phyloP scores from a whole-genome alignment of 2,113 vertebrate species.

The Paradoxurus hermaphroditus region DNA sequence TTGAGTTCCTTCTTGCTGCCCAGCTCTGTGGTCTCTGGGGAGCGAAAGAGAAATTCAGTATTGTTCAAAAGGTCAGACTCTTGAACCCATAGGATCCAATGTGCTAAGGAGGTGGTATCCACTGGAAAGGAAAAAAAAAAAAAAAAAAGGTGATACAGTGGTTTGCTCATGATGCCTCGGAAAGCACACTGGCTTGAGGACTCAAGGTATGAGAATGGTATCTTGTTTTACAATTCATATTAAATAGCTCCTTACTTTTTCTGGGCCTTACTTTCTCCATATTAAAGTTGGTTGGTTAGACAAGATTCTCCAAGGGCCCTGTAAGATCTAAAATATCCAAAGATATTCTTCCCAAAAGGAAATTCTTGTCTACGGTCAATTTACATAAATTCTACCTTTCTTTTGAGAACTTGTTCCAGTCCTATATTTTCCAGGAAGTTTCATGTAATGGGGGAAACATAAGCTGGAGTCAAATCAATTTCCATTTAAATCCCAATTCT shows the following conservation, averaged over 20 bases:
- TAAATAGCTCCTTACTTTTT: background rate
- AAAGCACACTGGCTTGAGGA: background rate
- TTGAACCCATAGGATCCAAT: background rate
- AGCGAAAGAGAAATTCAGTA: background rate
- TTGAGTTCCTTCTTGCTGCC: conserved; percentile 95
- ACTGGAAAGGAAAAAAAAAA: background rate
- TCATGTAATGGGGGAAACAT: background rate
- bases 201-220: background rate
- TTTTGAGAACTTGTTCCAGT: background rate
- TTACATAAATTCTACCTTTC: background rate
- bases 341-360: background rate
- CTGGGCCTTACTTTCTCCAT: background rate
- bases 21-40: conserved; percentile 94
- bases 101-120: background rate
- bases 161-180: background rate
- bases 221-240: background rate
- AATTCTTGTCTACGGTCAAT: background rate
- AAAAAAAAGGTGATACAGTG: background rate
- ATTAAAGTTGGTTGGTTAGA: background rate
- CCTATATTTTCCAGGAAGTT: conserved; percentile 9
- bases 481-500: conserved; percentile 14
- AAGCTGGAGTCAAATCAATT: background rate
- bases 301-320: background rate
- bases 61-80: background rate
- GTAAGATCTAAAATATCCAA: conserved; percentile 19